Evolutionary conservation across 2,888 invertebrate species (phyloP).

Genomic region (Cephonodes hylas): DNA sequence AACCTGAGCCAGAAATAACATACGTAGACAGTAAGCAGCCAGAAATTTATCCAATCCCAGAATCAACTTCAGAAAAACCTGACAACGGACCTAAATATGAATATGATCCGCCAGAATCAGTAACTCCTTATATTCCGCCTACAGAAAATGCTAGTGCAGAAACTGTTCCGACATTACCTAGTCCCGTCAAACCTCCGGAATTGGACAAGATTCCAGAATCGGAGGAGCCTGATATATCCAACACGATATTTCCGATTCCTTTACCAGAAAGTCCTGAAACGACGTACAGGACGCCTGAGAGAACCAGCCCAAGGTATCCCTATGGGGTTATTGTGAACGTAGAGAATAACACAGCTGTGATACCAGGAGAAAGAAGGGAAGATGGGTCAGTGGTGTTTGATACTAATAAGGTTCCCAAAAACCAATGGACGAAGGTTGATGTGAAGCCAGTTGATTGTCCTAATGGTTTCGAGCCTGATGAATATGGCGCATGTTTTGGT

Average conservation of each 20-base stretch:
- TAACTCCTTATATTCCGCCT: neutral
- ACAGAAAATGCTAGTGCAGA: constrained; percentile 19
- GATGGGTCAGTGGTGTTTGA: constrained; percentile 55
- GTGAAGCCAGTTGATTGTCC: constrained; percentile 58
- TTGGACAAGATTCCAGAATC: constrained; percentile 19
- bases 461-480: constrained; percentile 77
- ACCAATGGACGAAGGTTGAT: constrained; percentile 54
- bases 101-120: neutral
- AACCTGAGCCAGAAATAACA: neutral
- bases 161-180: constrained; percentile 20
- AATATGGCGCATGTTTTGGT: constrained; percentile 82
- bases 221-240: constrained; percentile 6
- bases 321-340: constrained; percentile 41
- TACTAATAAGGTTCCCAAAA: constrained; percentile 51
- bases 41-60: constrained; percentile 20
- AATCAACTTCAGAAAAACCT: neutral
- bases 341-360: constrained; percentile 42
- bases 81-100: constrained; percentile 5
- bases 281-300: constrained; percentile 35
- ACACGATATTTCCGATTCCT: constrained; percentile 19
- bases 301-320: constrained; percentile 31
- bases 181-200: constrained; percentile 11
- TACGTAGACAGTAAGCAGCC: constrained; percentile 18
- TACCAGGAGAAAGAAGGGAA: constrained; percentile 38
- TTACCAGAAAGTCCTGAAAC: constrained; percentile 28